Conservation (phyloP, 64 coral and sea anemone genomes). For the Dendrophyllia cribrosa region DNA sequence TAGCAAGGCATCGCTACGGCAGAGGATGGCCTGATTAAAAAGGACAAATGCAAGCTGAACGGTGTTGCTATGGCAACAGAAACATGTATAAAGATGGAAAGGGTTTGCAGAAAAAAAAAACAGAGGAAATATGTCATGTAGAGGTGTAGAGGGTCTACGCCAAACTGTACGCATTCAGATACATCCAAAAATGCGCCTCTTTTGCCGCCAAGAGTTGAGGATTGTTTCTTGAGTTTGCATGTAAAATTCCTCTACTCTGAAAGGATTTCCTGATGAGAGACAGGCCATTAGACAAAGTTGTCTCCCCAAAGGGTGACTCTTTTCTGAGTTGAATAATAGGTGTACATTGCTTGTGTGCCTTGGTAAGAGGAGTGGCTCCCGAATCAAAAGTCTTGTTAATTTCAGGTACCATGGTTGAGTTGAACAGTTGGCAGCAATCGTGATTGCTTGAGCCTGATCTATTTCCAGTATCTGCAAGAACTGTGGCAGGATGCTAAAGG, state of each 20-base stretch:
- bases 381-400: slow-evolving; percentile 33
- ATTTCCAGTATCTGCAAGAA: slow-evolving; percentile 50
- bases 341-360: slow-evolving; percentile 39
- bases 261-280: slow-evolving; percentile 50
- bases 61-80: too few species aligned
- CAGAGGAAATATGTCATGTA: too few species aligned
- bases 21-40: too few species aligned
- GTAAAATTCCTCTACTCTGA: slow-evolving; percentile 14
- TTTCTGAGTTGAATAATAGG: slow-evolving; percentile 36
- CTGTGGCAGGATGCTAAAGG: slow-evolving; percentile 61
- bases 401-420: slow-evolving; percentile 73
- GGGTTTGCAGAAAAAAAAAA: too few species aligned
- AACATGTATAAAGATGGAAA: too few species aligned
- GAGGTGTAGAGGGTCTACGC: too few species aligned
- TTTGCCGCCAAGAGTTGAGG: slow-evolving; percentile 28
- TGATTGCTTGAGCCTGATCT: slow-evolving; percentile 52
- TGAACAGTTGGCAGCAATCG: slow-evolving; percentile 55
- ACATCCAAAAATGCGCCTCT: too few species aligned
- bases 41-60: too few species aligned
- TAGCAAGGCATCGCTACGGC: too few species aligned
- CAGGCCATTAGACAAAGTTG: slow-evolving; percentile 49
- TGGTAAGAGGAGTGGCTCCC: slow-evolving; percentile 46
- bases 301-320: slow-evolving; percentile 10
- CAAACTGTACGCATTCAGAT: too few species aligned
- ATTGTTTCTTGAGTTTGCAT: slow-evolving; percentile 50